Conservation (phyloP, 2,113 vertebrate species). For the Narcine bancroftii region DNA sequence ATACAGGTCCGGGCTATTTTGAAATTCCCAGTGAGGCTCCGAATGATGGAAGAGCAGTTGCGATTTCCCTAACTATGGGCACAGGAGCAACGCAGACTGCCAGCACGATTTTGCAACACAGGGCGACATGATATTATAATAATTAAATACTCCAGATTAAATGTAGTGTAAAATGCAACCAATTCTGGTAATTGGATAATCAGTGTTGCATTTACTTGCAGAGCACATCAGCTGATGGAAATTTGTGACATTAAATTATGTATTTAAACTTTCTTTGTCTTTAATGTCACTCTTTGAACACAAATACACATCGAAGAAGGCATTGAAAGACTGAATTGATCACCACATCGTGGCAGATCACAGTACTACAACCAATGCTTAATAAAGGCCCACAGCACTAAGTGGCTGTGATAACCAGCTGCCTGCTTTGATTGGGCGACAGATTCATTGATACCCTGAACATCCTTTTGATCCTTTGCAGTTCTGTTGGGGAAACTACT, state of each 20-base stretch:
- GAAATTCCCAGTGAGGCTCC: neutral
- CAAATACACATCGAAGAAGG: neutral
- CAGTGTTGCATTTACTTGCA: neutral
- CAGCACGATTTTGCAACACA: neutral
- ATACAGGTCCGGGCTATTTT: neutral
- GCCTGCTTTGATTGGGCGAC: no score
- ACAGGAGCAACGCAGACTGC: neutral
- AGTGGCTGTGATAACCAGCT: no score
- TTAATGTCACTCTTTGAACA: neutral
- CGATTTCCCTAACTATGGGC: neutral
- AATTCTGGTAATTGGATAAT: conserved; percentile 12
- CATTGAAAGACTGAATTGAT: neutral
- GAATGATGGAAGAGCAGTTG: neutral
- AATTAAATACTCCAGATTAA: neutral
- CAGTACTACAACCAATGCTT: neutral
- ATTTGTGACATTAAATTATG: neutral
- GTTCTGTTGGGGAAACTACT: no score
- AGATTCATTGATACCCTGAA: no score
- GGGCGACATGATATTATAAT: neutral
- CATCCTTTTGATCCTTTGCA: no score
- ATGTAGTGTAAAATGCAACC: neutral
- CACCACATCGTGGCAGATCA: neutral
- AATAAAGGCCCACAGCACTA: neutral
- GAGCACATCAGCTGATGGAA: neutral
- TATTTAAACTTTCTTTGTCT: neutral